phyloP scores from a whole-genome alignment of 2,888 invertebrate species.

The Spilosoma lubricipeda region DNA sequence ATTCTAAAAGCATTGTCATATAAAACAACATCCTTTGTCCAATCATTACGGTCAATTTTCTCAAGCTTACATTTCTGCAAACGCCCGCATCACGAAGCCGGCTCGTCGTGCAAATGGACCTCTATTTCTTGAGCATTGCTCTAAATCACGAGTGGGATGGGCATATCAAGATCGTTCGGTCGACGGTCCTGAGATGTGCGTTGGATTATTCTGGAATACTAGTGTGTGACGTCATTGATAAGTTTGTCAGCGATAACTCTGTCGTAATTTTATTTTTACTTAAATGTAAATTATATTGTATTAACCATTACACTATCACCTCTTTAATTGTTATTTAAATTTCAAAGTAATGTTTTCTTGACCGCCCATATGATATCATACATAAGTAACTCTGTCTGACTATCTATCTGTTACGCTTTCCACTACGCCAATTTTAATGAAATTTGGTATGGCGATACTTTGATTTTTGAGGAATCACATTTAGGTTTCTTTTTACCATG shows the following conservation, averaged over 20 bases:
- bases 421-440: too few species aligned
- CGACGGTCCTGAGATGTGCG: conserved; percentile 61
- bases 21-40: conserved; percentile 55
- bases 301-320: background rate
- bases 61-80: conserved; percentile 53
- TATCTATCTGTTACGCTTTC: too few species aligned
- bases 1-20: conserved; percentile 46
- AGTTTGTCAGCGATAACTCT: background rate
- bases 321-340: background rate
- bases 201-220: conserved; percentile 51
- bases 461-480: too few species aligned
- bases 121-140: conserved; percentile 77
- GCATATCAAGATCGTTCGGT: conserved; percentile 74
- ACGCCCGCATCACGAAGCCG: conserved; percentile 54
- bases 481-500: too few species aligned
- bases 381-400: too few species aligned
- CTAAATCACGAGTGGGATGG: conserved; percentile 75
- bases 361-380: too few species aligned
- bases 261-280: background rate
- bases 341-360: too few species aligned
- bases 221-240: conserved; percentile 20
- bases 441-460: too few species aligned
- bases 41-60: conserved; percentile 55
- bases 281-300: background rate
- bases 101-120: conserved; percentile 75